Conservation (phyloP, 1,140 invertebrate species). For the Chymomyza costata region DNA sequence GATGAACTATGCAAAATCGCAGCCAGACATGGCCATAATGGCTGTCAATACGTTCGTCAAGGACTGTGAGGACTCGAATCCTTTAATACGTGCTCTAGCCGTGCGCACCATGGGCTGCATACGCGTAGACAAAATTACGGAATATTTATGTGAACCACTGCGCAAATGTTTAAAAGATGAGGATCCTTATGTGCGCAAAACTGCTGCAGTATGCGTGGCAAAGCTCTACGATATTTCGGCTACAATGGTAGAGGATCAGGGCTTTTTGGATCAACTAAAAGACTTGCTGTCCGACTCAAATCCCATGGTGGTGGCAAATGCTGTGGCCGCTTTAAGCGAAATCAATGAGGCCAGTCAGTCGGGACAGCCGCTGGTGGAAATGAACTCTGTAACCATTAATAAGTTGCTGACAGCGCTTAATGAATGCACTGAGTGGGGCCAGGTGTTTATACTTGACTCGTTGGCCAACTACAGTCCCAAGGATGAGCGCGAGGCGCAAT, state of each 20-base stretch:
- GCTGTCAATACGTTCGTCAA: conserved; percentile 99
- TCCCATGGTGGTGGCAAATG: conserved; percentile 99
- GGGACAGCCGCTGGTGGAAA: conserved; percentile 93
- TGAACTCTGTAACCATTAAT: conserved; percentile 98
- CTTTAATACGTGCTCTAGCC: conserved; percentile 97
- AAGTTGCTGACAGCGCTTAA: conserved; percentile 98
- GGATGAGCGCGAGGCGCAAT: conserved; percentile 99
- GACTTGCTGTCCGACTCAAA: conserved; percentile 99
- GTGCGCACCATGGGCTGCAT: conserved; percentile 99
- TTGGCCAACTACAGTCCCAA: conserved; percentile 97
- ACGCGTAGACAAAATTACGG: conserved; percentile 99
- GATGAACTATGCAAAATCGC: conserved; percentile 99
- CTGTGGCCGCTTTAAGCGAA: conserved; percentile 98
- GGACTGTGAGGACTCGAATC: conserved; percentile 99
- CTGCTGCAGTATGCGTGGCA: conserved; percentile 99
- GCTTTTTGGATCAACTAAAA: conserved; percentile 97
- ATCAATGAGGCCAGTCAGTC: conserved; percentile 98
- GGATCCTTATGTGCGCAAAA: conserved; percentile 99
- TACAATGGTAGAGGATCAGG: conserved; percentile 88
- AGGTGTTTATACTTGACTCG: conserved; percentile 99
- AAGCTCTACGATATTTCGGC: conserved; percentile 99
- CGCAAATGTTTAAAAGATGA: conserved; percentile 99
- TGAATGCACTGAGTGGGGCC: conserved; percentile 99
- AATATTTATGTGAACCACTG: conserved; percentile 99
- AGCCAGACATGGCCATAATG: conserved; percentile 99